A percentile compares a stretch with the other conserved stretches of the same genome.
phyloP scores from a whole-genome alignment of 2,797 vertebrate genomes.

The Simalia tracyae region DNA sequence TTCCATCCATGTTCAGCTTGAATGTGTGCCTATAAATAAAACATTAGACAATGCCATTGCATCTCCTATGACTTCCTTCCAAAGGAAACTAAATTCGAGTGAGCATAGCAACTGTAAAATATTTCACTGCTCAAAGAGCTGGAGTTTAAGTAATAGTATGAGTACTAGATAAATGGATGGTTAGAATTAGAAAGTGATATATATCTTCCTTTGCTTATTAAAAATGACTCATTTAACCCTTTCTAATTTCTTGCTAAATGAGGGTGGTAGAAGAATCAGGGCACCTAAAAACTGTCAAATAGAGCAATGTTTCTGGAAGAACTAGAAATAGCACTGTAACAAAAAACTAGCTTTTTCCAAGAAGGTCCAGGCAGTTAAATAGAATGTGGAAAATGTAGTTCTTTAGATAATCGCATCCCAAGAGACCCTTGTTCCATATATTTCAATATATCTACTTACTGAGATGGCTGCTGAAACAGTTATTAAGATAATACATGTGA shows the following conservation, averaged over 20 bases:
- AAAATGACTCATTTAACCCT: not conserved
- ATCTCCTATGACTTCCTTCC: not conserved
- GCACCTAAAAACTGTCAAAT: not conserved
- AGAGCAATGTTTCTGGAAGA: not conserved
- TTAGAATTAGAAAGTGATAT: not conserved
- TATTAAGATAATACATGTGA: not conserved
- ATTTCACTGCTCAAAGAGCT: not conserved
- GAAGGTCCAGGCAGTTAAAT: not conserved
- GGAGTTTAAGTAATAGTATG: not conserved
- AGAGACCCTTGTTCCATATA: not conserved
- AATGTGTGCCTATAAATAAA: not conserved
- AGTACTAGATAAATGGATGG: not conserved
- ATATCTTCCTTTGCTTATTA: not conserved
- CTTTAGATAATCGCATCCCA: not conserved
- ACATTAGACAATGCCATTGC: not conserved
- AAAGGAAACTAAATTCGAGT: not conserved
- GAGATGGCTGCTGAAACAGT: not conserved
- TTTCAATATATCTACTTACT: not conserved
- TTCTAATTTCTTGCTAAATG: not conserved
- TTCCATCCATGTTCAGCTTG: not conserved
- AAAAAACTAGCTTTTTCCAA: not conserved
- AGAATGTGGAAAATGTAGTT: not conserved
- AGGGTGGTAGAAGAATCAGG: not conserved
- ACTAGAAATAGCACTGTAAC: not conserved
- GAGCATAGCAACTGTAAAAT: not conserved